Evolutionary conservation across 2,797 vertebrate species (phyloP), one percentile per base, ranked within the genome.

Genomic region (Knipowitschia caucasica): DNA sequence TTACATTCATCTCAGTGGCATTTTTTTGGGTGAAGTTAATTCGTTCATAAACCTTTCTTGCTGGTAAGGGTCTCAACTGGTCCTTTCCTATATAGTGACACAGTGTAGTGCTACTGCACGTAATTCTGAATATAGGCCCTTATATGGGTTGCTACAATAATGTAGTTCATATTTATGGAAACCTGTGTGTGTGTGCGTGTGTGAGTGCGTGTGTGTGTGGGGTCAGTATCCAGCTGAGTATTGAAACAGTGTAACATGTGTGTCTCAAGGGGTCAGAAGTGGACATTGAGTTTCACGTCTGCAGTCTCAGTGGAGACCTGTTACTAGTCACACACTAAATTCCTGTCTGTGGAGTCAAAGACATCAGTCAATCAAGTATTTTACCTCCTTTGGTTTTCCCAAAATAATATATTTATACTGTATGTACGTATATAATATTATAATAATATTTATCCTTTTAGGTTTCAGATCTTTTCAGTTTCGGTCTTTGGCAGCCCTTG

Each of bases 381-480:
- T 50, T 36, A 55, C 35, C n/a, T 49, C 17, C 23, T 23, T 57
- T 67, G 24, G 18, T 56, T 67, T 67, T 42, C 33, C 30, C 31
- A 39, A 59, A 74, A 75, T 77, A n/a, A n/a, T n/a, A n/a, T n/a
- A n/a, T n/a, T n/a, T n/a, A n/a, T n/a, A n/a, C n/a, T n/a, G n/a
- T n/a, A n/a, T n/a, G n/a, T n/a, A n/a, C n/a, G n/a, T n/a, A n/a
- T n/a, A n/a, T n/a, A n/a, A n/a, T n/a, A n/a, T n/a, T n/a, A n/a
- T n/a, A n/a, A n/a, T n/a, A n/a, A n/a, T n/a, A n/a, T n/a, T n/a
- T n/a, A n/a, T n/a, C n/a, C n/a, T n/a, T n/a, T n/a, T n/a, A n/a
- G n/a, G n/a, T n/a, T n/a, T n/a, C n/a, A n/a, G 83, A 74, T 66
- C 70, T 52, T 77, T 71, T 81, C 70, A 75, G 62, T 64, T 56